Evolutionary conservation across 2,888 invertebrate genomes (phyloP), one percentile per base, ranked within the genome.

Genomic region (Aricia artaxerxes): DNA sequence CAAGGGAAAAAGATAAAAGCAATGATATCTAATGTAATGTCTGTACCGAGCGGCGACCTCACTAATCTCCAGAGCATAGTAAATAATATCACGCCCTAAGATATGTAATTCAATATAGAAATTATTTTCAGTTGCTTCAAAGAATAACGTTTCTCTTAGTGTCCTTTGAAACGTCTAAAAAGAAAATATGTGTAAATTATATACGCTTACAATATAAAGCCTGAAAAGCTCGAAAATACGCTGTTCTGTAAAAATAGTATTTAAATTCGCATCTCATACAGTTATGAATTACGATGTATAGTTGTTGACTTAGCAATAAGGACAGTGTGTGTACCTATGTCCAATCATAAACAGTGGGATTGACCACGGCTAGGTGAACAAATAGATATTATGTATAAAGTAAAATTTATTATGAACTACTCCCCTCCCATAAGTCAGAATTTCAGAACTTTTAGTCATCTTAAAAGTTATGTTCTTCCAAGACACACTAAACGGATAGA

Each of bases 401-500:
- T 35, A 35, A 35, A 9, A 11, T 49, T 11, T 11, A 11, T 11
- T 11, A 6, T 11, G 1, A 57, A 57, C 13, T 53, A 53, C 53
- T 53, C 53, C 13, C 16, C 53, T 53, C 53, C 13, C 16, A 57
- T 49, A 49, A 49, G 9, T 49, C 49, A 49, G 49, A 49, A 40
- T 40, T 2, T 49, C 49, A 49, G 9, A 49, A 11, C 16, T 57
- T 16, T n/a, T 40, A n/a, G 5, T 73, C 49, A 24, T 24, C 49
- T 13, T 57, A 16, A 24, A 49, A 31, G 11, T 53, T 4, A 16
- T 44, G 44, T 64, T 44, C 64, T 64, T 24, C 16, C 13, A 38
- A 57, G 64, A 53, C 38, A 53, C 49, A 76, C 40, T 73, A 31
- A 9, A 60, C 72, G n/a, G 57, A 69, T 73, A 31, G 49, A n/a